Evolutionary conservation across 2,113 vertebrate species (phyloP).

Genomic region (Phrynosoma platyrhinos): DNA sequence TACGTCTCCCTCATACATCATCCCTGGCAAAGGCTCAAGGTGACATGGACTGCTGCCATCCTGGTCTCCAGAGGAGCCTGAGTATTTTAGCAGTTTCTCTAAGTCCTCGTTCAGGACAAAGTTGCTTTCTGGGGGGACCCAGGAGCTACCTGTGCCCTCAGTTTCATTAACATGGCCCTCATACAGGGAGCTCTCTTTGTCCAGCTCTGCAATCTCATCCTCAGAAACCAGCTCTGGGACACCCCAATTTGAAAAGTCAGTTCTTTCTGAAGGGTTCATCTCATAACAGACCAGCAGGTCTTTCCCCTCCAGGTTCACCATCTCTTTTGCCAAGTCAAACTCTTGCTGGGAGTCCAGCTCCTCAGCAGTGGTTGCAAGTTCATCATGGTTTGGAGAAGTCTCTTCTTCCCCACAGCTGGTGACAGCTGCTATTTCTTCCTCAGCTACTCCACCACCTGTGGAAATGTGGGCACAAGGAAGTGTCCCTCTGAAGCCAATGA

Average conservation of each 20-base stretch:
- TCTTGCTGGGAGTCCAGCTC: slow-evolving; percentile 72
- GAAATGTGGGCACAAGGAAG: slow-evolving; percentile 30
- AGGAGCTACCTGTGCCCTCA: slow-evolving; percentile 29
- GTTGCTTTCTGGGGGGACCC: background rate
- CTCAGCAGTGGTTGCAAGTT: slow-evolving; percentile 31
- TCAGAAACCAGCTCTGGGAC: slow-evolving; percentile 58
- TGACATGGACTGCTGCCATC: slow-evolving; percentile 6
- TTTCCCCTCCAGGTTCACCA: slow-evolving; percentile 39
- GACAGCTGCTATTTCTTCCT: slow-evolving; percentile 65
- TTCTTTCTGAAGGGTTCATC: slow-evolving; percentile 53
- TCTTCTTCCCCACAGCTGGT: slow-evolving; percentile 34
- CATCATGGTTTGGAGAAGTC: slow-evolving; percentile 35
- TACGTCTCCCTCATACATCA: background rate
- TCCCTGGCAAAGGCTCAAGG: slow-evolving; percentile 31
- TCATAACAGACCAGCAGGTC: slow-evolving; percentile 44
- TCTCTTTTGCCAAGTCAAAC: slow-evolving; percentile 63
- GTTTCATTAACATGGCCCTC: slow-evolving; percentile 34
- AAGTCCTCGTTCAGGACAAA: slow-evolving; percentile 54
- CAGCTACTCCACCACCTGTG: slow-evolving; percentile 36
- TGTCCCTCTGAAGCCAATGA: slow-evolving; percentile 29
- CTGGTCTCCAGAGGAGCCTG: slow-evolving; percentile 2
- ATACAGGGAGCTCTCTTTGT: slow-evolving; percentile 38
- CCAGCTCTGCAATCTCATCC: slow-evolving; percentile 47
- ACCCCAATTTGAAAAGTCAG: slow-evolving; percentile 23
- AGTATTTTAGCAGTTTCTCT: rapidly evolving